Conservation (phyloP, 2,113 vertebrate species). For the Takifugu bimaculatus region DNA sequence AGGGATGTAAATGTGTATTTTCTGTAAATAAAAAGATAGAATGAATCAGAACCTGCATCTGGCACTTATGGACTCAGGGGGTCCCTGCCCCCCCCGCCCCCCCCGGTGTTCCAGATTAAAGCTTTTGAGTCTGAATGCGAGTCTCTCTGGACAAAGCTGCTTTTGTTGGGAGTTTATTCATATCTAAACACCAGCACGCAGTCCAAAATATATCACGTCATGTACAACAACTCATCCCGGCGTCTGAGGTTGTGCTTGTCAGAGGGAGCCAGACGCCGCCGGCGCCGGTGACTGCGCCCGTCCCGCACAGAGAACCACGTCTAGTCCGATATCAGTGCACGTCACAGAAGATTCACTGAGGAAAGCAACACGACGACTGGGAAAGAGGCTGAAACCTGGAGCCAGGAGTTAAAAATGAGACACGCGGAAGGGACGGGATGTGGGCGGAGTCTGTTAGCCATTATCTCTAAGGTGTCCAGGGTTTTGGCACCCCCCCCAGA, state of each 20-base stretch:
- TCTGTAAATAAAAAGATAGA: constrained; percentile 64
- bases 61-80: constrained; percentile 52
- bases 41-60: constrained; percentile 52
- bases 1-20: constrained; percentile 61
- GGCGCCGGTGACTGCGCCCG: too few relatives aligned
- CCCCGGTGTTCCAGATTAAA: constrained; percentile 57
- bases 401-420: too few relatives aligned
- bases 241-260: constrained; percentile 25
- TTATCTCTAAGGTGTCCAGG: too few relatives aligned
- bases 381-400: too few relatives aligned
- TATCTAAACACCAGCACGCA: constrained; percentile 54
- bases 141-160: not conserved
- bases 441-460: too few relatives aligned
- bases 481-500: too few relatives aligned
- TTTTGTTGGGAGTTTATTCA: constrained; percentile 71
- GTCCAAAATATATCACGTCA: not conserved
- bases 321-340: constrained; percentile 22
- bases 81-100: not conserved
- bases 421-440: too few relatives aligned
- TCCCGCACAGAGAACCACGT: constrained; percentile 15
- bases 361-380: too few relatives aligned
- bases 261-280: not conserved
- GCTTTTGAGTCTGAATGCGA: constrained; percentile 46
- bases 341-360: constrained; percentile 1
- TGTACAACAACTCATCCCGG: constrained; percentile 17